Evolutionary conservation across 2,113 vertebrate genomes (phyloP).

Genomic region (Emydocephalus ijimae): DNA sequence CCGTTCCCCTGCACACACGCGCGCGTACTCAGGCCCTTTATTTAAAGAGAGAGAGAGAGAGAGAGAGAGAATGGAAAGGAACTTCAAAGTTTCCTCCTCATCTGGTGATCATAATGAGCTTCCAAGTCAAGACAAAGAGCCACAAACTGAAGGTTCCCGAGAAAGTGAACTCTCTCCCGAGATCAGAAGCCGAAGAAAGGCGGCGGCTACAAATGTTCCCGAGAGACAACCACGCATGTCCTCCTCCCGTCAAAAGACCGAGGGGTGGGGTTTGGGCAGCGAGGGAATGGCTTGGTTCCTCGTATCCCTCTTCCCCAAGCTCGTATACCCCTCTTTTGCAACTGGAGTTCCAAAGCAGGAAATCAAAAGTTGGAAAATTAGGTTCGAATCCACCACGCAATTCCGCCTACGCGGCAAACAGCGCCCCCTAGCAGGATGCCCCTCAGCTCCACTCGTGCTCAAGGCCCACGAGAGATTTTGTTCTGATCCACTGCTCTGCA

Average conservation of each 20-base stretch:
- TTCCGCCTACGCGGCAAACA: background rate
- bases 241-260: background rate
- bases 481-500: background rate
- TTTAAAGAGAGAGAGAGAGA: too few relatives aligned
- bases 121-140: conserved; percentile 20
- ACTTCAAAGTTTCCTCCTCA: conserved; percentile 10
- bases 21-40: background rate
- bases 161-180: background rate
- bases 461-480: background rate
- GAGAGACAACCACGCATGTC: too few relatives aligned
- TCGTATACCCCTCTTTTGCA: background rate
- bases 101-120: conserved; percentile 6
- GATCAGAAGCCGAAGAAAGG: background rate
- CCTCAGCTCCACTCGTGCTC: conserved; percentile 13
- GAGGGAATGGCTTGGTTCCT: background rate
- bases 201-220: background rate
- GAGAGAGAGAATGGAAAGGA: background rate
- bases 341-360: background rate
- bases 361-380: background rate
- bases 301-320: background rate
- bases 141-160: background rate
- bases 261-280: background rate
- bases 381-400: background rate
- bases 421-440: conserved; percentile 25
- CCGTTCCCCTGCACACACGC: background rate